Evolutionary conservation across 2,797 vertebrate genomes (phyloP), one percentile per base, ranked within the genome.

Genomic region (Tadarida brasiliensis): DNA sequence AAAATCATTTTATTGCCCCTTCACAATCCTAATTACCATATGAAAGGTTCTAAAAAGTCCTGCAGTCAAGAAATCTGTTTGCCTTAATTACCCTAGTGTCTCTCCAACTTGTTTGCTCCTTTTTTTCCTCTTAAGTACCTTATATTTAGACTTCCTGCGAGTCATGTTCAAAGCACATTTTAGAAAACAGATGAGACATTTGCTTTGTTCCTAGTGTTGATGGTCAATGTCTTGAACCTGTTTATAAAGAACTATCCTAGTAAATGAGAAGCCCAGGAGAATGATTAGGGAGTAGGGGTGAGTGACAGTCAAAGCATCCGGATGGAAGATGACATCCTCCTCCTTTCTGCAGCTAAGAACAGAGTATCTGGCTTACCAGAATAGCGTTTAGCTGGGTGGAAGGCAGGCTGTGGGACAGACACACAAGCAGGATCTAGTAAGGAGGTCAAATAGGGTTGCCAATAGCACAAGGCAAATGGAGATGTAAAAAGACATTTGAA

Each of bases 131-230:
- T 82, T 47, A 87, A 70, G 54, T 80, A 87, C 20, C 47, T 93
- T 80, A 20, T 59, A 92, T 80, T 91, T 93, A 95, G 26, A 71
- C 28, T 19, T 91, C n/a, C 33, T 73, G 35, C 11, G 76, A 88
- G 61, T 82, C 56, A 57, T 19, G 15, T 59, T 96, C 24, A 28
- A 87, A 86, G 80, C 63, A 14, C 3, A 84, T 74, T 71, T 87
- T 90, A 65, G 67, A 65, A 91, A 84, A 80, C 11, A 67, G 16
- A 76, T 15, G 24, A 51, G 20, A 26, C 56, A 28, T 54, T 91
- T 87, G 44, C 22, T 95, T 94, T 67, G 35, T 82, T 84, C 14
- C 47, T 44, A 24, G 15, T 70, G 7, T 28, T 74, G 35, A 83
- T 28, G 33, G 17, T 56, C 15, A 68, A 49, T 65, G 22, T 76